These are phyloP conservation scores for Potorous gilbertii DNA, from an alignment of 2,797 vertebrate species.

Conservation along the genomic window DNA sequence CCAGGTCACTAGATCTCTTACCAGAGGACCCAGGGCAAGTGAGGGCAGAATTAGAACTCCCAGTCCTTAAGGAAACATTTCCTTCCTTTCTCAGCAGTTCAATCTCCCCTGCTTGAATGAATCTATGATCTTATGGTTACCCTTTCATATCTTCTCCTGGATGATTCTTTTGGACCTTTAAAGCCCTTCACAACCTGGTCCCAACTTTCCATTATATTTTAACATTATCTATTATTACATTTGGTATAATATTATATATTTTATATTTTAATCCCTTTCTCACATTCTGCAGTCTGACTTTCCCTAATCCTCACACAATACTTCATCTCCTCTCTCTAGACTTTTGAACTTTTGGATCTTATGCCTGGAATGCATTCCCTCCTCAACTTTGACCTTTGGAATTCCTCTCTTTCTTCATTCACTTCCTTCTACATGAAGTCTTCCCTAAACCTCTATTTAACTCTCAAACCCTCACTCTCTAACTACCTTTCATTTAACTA, in stretches of 20 bases:
- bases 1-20: background rate
- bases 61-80: background rate
- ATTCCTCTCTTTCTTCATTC: background rate
- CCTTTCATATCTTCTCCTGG: background rate
- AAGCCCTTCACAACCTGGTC: background rate
- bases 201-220: background rate
- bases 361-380: background rate
- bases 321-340: background rate
- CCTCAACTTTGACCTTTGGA: background rate
- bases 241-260: background rate
- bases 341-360: background rate
- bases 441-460: background rate
- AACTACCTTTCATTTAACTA: background rate
- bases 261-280: background rate
- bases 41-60: background rate
- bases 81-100: background rate
- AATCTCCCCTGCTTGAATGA: background rate
- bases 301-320: background rate
- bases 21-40: too few species aligned
- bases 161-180: background rate
- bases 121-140: too few species aligned
- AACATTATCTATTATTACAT: too few species aligned
- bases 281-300: background rate
- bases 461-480: background rate
- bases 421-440: background rate